Conservation (phyloP, 2,888 invertebrate species). For the Zygogramma bicolorata region DNA sequence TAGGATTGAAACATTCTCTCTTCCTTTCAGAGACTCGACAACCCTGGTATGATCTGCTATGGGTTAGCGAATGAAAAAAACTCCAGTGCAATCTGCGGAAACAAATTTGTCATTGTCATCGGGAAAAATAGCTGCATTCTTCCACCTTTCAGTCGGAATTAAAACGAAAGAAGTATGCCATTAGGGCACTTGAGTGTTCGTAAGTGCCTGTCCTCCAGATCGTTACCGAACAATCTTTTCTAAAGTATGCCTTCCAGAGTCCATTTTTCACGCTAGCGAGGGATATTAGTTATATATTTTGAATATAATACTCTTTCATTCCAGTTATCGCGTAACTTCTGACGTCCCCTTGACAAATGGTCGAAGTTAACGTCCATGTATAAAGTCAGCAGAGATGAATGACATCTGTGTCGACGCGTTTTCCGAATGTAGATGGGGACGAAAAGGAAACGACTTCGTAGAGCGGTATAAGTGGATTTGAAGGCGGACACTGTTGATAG, state of each 20-base stretch:
- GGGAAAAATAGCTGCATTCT: not conserved
- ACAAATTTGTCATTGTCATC: constrained; percentile 1
- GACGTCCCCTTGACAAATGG: constrained; percentile 34
- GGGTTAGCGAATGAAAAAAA: too few species aligned
- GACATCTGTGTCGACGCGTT: constrained; percentile 25
- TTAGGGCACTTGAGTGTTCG: constrained; percentile 12
- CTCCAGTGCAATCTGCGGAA: too few species aligned
- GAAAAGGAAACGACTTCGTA: constrained; percentile 9
- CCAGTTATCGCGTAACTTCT: constrained; percentile 19
- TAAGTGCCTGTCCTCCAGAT: constrained; percentile 3
- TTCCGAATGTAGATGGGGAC: constrained; percentile 21
- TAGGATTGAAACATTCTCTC: too few species aligned
- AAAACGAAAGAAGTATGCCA: constrained; percentile 7
- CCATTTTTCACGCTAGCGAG: constrained; percentile 26
- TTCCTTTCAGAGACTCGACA: too few species aligned
- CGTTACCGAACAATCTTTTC: constrained; percentile 7
- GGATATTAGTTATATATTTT: constrained; percentile 28
- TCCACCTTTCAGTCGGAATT: not conserved
- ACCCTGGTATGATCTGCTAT: too few species aligned
- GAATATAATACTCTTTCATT: constrained; percentile 31
- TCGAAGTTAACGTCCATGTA: constrained; percentile 30
- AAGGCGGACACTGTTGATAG: constrained; percentile 9
- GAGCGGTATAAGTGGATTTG: constrained; percentile 11
- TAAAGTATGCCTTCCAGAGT: constrained; percentile 1
- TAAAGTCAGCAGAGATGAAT: constrained; percentile 27